These are phyloP conservation scores for Onychomys torridus DNA, from an alignment of 2,797 vertebrate species.

Conservation along the genomic window DNA sequence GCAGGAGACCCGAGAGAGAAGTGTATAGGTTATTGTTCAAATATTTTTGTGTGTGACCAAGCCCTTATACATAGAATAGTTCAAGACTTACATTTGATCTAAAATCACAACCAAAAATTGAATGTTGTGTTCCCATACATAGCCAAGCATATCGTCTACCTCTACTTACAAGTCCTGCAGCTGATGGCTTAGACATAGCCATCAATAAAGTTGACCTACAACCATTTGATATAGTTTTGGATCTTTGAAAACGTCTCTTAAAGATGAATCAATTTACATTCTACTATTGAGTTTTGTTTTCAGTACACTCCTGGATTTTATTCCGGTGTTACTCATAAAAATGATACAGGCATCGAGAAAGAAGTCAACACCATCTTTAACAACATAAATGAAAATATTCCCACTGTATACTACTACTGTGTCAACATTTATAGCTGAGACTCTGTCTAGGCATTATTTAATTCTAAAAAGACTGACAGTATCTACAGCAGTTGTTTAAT, in stretches of 20 bases:
- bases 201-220: not conserved
- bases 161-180: not conserved
- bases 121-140: not conserved
- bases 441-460: not conserved
- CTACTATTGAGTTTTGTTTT: conserved; percentile 56
- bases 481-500: conserved; percentile 9
- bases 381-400: conserved; percentile 19
- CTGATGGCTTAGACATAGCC: not conserved
- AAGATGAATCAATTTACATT: conserved; percentile 46
- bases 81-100: conserved; percentile 17
- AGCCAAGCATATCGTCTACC: not conserved
- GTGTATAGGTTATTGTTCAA: not conserved
- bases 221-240: conserved; percentile 15
- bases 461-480: not conserved
- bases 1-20: not conserved
- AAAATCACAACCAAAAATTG: conserved; percentile 27
- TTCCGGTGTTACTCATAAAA: not conserved
- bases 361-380: conserved; percentile 25
- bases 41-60: not conserved
- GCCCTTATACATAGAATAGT: not conserved
- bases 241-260: conserved; percentile 39
- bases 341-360: not conserved
- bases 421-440: conserved; percentile 34
- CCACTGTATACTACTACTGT: not conserved
- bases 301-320: conserved; percentile 27